Percentiles rank a stretch among this genome's conserved stretches.
These are phyloP conservation scores for Erebia aethiops DNA, from an alignment of 2,888 invertebrate species.

Conservation along the genomic window DNA sequence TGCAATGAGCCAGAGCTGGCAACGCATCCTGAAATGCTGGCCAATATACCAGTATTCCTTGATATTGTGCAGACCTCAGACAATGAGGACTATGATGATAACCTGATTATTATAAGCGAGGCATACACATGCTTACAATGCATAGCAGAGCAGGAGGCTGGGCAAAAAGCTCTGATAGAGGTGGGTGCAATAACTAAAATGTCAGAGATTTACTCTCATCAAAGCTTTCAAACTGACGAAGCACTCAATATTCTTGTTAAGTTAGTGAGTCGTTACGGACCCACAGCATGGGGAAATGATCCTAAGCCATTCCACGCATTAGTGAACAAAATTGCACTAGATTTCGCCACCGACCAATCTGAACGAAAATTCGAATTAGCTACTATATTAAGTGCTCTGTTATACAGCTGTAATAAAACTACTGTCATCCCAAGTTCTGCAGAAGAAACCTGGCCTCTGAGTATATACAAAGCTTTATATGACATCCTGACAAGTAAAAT, in stretches of 20 bases:
- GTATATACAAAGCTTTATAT: constrained; percentile 90
- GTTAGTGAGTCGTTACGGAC: constrained; percentile 88
- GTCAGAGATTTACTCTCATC: constrained; percentile 93
- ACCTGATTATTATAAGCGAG: constrained; percentile 93
- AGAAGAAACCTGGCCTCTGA: constrained; percentile 91
- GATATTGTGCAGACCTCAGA: constrained; percentile 93
- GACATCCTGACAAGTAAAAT: constrained; percentile 94
- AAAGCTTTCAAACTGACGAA: constrained; percentile 95
- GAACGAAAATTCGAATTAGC: constrained; percentile 95
- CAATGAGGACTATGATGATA: constrained; percentile 92
- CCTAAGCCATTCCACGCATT: constrained; percentile 91
- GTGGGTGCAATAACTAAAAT: constrained; percentile 91
- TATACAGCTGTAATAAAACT: constrained; percentile 88
- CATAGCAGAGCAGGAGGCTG: constrained; percentile 90
- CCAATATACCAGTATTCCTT: constrained; percentile 91
- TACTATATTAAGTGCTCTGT: constrained; percentile 88
- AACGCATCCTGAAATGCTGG: constrained; percentile 91
- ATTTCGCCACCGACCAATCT: constrained; percentile 94
- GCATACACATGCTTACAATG: constrained; percentile 92
- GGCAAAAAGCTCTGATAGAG: constrained; percentile 90
- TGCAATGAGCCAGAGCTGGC: constrained; percentile 91
- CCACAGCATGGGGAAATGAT: constrained; percentile 89
- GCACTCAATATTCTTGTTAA: constrained; percentile 91
- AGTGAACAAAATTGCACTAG: constrained; percentile 91
- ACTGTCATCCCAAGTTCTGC: constrained; percentile 84